A percentile compares a stretch with the other conserved stretches of the same genome.
Conservation (phyloP, 2,113 vertebrate genomes). For the Camelus dromedarius region DNA sequence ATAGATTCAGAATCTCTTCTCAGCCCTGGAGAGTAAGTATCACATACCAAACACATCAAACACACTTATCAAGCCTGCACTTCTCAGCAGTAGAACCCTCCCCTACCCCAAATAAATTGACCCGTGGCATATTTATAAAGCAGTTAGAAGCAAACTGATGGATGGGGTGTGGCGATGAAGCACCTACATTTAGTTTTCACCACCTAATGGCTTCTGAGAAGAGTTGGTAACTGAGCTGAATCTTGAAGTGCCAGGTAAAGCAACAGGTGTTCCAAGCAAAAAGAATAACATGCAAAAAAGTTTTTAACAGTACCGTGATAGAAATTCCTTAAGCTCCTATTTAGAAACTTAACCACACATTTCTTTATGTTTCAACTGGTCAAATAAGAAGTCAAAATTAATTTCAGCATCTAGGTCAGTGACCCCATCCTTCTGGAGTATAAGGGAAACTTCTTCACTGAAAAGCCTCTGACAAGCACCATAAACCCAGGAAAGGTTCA, state of each 20-base stretch:
- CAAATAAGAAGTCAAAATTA: not conserved
- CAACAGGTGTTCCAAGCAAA: not conserved
- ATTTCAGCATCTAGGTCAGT: not conserved
- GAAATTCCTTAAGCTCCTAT: not conserved
- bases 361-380: not conserved
- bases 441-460: not conserved
- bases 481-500: not conserved
- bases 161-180: fast-evolving
- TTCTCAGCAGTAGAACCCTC: not conserved
- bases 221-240: not conserved
- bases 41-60: not conserved
- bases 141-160: not conserved
- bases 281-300: not conserved
- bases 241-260: not conserved
- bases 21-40: not conserved
- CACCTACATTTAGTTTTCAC: not conserved
- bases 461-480: not conserved
- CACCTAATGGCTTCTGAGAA: not conserved
- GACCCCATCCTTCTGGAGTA: not conserved
- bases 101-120: not conserved
- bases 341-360: not conserved
- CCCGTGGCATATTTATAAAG: not conserved
- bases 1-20: not conserved
- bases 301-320: not conserved
- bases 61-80: not conserved